Conservation (phyloP, 2,113 vertebrate species). For the Abramis brama region DNA sequence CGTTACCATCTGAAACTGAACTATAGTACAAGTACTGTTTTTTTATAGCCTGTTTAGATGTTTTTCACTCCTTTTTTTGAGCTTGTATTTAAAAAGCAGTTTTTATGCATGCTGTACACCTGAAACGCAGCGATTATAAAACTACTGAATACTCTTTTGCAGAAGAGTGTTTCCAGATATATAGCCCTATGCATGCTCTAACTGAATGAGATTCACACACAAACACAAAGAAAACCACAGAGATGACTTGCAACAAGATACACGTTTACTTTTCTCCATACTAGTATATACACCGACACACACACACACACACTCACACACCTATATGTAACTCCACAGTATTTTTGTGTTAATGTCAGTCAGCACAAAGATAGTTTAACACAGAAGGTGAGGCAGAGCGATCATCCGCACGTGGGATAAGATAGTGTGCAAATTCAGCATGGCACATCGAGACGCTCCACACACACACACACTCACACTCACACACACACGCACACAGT, state of each 20-base stretch:
- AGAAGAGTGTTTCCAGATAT: background rate
- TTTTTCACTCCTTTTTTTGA: background rate
- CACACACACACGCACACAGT: slow-evolving; percentile 18
- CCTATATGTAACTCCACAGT: background rate
- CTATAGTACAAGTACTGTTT: background rate
- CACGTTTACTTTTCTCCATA: slow-evolving; percentile 6
- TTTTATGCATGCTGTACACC: slow-evolving; percentile 13
- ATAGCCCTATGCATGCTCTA: slow-evolving; percentile 38
- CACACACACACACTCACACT: background rate
- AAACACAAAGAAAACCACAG: background rate
- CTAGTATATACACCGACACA: background rate
- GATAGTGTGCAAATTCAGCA: slow-evolving; percentile 22
- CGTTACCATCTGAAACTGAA: background rate
- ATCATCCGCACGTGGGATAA: background rate
- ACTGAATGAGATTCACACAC: background rate
- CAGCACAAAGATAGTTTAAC: slow-evolving; percentile 1
- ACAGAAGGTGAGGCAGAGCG: slow-evolving; percentile 3
- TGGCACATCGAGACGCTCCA: background rate
- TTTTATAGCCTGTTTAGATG: background rate
- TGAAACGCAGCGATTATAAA: slow-evolving; percentile 12
- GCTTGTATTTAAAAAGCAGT: background rate
- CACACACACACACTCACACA: background rate
- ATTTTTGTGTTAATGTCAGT: background rate
- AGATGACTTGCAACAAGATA: background rate
- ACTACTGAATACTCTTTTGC: slow-evolving; percentile 13